A percentile compares a stretch with the other conserved stretches of the same genome.
These are phyloP conservation scores for Austrofundulus limnaeus DNA, from an alignment of 2,113 vertebrate species.

Conservation along the genomic window DNA sequence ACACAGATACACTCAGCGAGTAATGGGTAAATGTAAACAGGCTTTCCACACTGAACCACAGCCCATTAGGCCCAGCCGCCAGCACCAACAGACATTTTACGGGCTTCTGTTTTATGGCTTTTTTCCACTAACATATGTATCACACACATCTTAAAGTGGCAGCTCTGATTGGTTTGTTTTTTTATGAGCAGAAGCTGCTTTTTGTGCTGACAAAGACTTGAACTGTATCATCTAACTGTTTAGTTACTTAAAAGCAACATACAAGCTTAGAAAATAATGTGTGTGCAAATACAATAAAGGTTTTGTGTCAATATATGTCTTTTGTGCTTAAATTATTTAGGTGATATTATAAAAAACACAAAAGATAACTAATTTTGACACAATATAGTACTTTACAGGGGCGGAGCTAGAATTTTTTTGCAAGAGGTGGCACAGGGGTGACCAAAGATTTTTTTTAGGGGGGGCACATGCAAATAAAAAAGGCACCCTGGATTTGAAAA, in stretches of 20 bases:
- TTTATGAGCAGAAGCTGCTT: constrained; percentile 50
- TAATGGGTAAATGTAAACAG: constrained; percentile 36
- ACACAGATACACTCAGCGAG: constrained; percentile 2
- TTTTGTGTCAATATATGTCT: too few relatives aligned
- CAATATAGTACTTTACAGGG: too few relatives aligned
- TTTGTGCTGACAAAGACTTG: constrained; percentile 44
- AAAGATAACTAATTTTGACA: too few relatives aligned
- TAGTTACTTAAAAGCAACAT: not conserved
- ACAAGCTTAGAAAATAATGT: not conserved
- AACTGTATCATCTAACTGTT: constrained; percentile 7
- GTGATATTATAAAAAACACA: too few relatives aligned
- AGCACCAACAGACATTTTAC: constrained; percentile 46
- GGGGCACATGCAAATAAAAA: too few relatives aligned
- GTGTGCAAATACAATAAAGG: not conserved
- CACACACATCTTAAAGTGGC: constrained; percentile 37
- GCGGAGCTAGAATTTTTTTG: too few relatives aligned
- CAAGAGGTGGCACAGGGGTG: too few relatives aligned
- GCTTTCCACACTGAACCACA: constrained; percentile 35
- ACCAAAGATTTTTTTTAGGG: too few relatives aligned
- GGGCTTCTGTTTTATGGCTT: constrained; percentile 52
- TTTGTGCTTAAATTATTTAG: too few relatives aligned
- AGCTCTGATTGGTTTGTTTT: constrained; percentile 11
- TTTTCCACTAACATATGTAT: constrained; percentile 57
- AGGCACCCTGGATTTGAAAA: too few relatives aligned
- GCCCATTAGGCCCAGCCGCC: constrained; percentile 42